Base-by-base conservation (phyloP, 2,113 vertebrate species). In the Copsychus sechellarum region DNA sequence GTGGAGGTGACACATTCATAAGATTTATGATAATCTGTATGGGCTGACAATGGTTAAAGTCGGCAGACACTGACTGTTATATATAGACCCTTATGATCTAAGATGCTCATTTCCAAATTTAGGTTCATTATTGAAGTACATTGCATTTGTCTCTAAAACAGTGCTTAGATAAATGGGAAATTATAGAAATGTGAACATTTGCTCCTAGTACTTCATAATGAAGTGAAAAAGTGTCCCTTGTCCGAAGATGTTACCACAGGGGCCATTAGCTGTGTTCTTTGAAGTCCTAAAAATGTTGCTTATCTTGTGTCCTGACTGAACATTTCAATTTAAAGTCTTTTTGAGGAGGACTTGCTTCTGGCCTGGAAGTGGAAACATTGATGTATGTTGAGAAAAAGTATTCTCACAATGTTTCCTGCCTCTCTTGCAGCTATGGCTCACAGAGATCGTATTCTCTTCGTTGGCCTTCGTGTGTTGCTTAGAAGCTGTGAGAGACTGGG, bases 371-470 rank as follows among this genome's bases (percentile, higher is more conserved):
- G 61, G 83, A 93, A 93, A 88, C 54, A 58, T 7, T 70, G 53
- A 79, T 78, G 11, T 54, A n/a, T 42, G 12, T 33, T n/a, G 53
- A 51, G 51, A 95, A 91, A 89, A 83, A 11, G 10, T 61, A 13
- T 74, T 91, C 69, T 86, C 38, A 29, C 4, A 4, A 34, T 88
- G 67, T 90, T 96, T 97, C 91, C 91, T 95, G 87, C 81, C 67
- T 77, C 48, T 93, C 58, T 87, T 14, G 2, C 70, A 73, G 48
- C 43, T 89, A 17, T 33, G 60, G 34, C 48, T 89, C 43, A 42
- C 48, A 77, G 53, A 93, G 69, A 34, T 76, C 0, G 0, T 21
- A 5, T 62, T 95, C 36, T 72, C 16, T 42, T 66, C 33, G 38
- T 73, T 10, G 6, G 45, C 45, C 42, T 87, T 81, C 29, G 4